Percentiles rank a stretch among this genome's conserved stretches.
These are phyloP conservation scores for Esox lucius DNA, from an alignment of 2,797 vertebrate genomes.

Conservation along the genomic window DNA sequence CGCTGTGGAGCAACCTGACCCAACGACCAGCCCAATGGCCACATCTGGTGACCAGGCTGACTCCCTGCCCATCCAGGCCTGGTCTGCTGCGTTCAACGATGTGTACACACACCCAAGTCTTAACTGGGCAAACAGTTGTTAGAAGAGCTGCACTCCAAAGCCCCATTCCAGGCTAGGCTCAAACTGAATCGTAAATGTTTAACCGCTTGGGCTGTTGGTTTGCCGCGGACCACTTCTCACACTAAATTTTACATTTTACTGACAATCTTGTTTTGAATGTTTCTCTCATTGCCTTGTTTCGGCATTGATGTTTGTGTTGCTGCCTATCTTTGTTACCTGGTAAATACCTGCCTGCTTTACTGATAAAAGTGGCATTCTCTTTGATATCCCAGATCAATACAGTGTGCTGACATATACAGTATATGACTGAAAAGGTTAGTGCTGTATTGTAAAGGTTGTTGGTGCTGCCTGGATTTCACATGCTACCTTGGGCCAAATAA, in stretches of 20 bases:
- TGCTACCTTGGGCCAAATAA: not conserved
- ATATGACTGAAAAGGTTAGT: not conserved
- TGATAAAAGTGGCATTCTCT: slow-evolving; percentile 3
- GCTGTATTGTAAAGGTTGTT: slow-evolving; percentile 4
- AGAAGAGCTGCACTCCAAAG: slow-evolving; percentile 84
- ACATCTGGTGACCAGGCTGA: slow-evolving; percentile 89
- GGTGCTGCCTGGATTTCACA: not conserved
- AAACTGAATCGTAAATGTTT: slow-evolving; percentile 88
- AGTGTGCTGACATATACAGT: slow-evolving; percentile 1
- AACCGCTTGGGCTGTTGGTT: slow-evolving; percentile 79
- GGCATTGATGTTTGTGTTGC: not conserved
- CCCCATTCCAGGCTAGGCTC: slow-evolving; percentile 82
- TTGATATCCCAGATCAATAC: not conserved
- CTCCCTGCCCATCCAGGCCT: not conserved
- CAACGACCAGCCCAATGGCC: slow-evolving; percentile 54
- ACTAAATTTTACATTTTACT: not conserved
- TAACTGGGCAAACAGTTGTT: slow-evolving; percentile 90
- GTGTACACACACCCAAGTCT: slow-evolving; percentile 86
- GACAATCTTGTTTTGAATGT: slow-evolving; percentile 11
- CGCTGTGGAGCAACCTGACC: slow-evolving; percentile 40
- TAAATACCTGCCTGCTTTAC: not conserved
- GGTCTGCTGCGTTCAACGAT: slow-evolving; percentile 80
- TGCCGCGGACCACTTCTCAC: slow-evolving; percentile 44
- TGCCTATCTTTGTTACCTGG: slow-evolving; percentile 17
- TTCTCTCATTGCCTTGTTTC: not conserved